These are phyloP conservation scores for Caenorhabditis brenneri DNA, from an alignment of 1,140 invertebrate genomes.

Conservation along the genomic window DNA sequence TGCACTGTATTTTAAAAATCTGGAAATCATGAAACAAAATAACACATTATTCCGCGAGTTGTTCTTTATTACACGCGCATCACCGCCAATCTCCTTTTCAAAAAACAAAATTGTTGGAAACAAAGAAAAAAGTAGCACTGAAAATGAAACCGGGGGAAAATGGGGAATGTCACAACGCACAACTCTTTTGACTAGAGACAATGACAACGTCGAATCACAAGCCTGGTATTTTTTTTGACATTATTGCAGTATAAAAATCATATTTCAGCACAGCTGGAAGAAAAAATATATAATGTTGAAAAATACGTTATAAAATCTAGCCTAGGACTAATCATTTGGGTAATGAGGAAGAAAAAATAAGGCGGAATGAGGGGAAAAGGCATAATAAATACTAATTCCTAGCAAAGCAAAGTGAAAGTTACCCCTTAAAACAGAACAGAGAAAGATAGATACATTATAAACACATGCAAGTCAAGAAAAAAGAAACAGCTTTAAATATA, in stretches of 20 bases:
- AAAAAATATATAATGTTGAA: too few relatives aligned
- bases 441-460: neutral
- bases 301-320: too few relatives aligned
- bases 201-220: slow-evolving; percentile 22
- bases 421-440: neutral
- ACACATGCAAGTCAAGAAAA: neutral
- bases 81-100: neutral
- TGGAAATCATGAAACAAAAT: neutral
- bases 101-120: neutral
- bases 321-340: too few relatives aligned
- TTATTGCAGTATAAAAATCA: neutral
- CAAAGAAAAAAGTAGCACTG: neutral
- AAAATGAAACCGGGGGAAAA: neutral
- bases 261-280: neutral
- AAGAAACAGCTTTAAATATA: neutral
- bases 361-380: neutral
- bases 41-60: neutral
- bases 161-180: neutral
- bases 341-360: too few relatives aligned
- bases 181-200: slow-evolving; percentile 38
- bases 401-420: neutral
- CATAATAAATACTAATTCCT: neutral
- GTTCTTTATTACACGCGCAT: slow-evolving; percentile 3
- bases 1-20: too few relatives aligned
- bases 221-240: neutral